Evolutionary conservation across 2,888 invertebrate genomes (phyloP), one percentile per base, ranked within the genome.

Genomic region (Melanostoma mellinum): DNA sequence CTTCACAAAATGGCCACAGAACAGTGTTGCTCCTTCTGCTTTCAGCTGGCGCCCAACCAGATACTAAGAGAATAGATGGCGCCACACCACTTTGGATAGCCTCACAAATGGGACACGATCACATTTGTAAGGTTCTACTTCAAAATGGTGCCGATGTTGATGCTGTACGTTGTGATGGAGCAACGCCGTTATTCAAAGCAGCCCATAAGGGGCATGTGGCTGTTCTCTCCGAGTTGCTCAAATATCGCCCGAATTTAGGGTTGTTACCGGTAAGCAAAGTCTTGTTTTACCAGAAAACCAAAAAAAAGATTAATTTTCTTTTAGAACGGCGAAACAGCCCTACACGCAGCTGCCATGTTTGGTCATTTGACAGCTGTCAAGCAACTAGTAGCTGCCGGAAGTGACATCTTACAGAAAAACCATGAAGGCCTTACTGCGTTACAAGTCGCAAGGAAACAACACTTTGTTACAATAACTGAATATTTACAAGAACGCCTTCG

Each of bases 81-180:
- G 96, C 97, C 89, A 96, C 97, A 56, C 95, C 98, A 81, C 93
- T 98, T 86, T 98, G 98, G 98, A 98, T 98, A 88, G 96, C 97
- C 46, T 94, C 97, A 86, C 98, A 98, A 93, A 97, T 98, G 96
- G 98, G 98, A 0, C 97, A 97, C 92, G 94, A 95, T 89, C 94
- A 94, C 89, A 95, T 96, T 56, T 97, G 95, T 74, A 93, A 95
- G 85, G 93, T 94, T 88, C 92, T 98, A 87, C 92, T 98, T 85
- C 94, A 94, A 88, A 94, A 94, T 86, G 97, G 97, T 53, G 97
- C 97, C 44, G 92, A 93, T 87, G 95, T 97, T 33, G 97, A 98
- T 92, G 93, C 95, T 3, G 93, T 95, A 35, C 92, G 97, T 90
- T 95, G 96, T 92, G 97, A 98, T 92, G 98, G 98, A 52, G 98